Percentiles rank a stretch among this genome's conserved stretches.
These are phyloP conservation scores for Gnathonemus longibarbis DNA, from an alignment of 2,113 vertebrate genomes.

Conservation along the genomic window DNA sequence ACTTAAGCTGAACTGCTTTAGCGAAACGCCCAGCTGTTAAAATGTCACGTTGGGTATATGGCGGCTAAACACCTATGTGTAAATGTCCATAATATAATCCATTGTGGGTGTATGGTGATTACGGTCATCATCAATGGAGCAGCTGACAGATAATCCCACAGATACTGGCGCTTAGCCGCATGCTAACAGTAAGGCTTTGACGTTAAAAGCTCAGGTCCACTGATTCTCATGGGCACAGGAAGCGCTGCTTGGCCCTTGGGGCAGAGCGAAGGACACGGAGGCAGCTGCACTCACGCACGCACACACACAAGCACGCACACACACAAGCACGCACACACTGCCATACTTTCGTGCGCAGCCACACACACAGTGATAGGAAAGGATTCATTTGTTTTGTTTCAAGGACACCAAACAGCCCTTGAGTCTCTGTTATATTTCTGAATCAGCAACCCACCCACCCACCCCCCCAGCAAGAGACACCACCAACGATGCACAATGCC, in stretches of 20 bases:
- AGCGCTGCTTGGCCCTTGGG: not conserved
- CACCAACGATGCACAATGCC: not conserved
- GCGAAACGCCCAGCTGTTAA: not conserved
- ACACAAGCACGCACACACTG: not conserved
- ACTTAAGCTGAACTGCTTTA: not conserved
- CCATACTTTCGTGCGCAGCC: not conserved
- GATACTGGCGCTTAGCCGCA: not conserved
- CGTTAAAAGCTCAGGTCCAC: not conserved
- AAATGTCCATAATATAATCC: not conserved
- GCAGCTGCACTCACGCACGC: not conserved
- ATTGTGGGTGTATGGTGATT: not conserved
- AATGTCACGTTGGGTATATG: not conserved
- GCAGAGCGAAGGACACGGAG: constrained; percentile 11
- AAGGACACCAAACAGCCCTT: constrained; percentile 5
- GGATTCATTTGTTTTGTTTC: constrained; percentile 14
- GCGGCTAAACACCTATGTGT: not conserved
- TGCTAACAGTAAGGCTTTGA: not conserved
- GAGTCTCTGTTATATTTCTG: not conserved
- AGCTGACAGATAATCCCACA: not conserved
- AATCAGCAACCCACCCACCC: not conserved
- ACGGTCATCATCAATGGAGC: not conserved
- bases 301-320: not conserved
- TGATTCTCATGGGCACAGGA: constrained; percentile 12
- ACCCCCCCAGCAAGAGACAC: not conserved
- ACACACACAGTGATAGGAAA: not conserved